phyloP scores from a whole-genome alignment of 2,797 vertebrate genomes.

The Percopsis omiscomaycus region DNA sequence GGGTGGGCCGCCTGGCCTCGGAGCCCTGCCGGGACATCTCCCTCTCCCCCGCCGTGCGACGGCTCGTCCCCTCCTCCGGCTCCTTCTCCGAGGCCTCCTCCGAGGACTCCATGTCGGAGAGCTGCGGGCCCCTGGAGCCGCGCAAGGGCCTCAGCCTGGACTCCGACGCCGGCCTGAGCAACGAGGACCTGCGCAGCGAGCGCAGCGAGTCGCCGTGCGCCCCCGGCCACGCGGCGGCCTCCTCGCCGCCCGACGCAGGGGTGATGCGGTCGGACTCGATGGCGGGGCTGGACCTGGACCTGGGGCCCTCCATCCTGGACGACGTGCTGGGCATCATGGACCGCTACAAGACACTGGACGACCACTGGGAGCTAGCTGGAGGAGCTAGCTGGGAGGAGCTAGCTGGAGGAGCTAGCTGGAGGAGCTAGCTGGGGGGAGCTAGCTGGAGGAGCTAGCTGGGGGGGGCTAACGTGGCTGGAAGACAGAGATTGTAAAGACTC shows the following conservation, averaged over 20 bases:
- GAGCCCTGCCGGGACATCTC: constrained; percentile 69
- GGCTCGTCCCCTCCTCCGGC: constrained; percentile 72
- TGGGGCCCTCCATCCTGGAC: constrained; percentile 85
- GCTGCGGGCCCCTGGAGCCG: constrained; percentile 59
- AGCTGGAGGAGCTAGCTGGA: no score
- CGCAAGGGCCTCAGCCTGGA: constrained; percentile 75
- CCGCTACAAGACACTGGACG: constrained; percentile 75
- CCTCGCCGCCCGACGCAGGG: background rate
- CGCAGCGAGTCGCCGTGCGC: constrained; percentile 69
- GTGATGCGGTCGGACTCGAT: constrained; percentile 75
- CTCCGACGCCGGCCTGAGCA: constrained; percentile 79
- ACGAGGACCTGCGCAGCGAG: constrained; percentile 76
- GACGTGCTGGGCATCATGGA: constrained; percentile 85
- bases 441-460: no score
- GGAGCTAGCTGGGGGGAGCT: no score
- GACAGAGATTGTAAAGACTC: no score
- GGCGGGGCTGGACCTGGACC: constrained; percentile 76
- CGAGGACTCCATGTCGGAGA: constrained; percentile 78
- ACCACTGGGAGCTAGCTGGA: constrained; percentile 61
- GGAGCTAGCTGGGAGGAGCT: background rate
- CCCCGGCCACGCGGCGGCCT: background rate
- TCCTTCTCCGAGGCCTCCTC: constrained; percentile 80
- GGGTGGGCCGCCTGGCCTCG: constrained; percentile 37
- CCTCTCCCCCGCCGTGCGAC: constrained; percentile 63
- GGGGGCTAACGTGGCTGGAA: no score